These are phyloP conservation scores for Tetanocera ferruginea DNA, from an alignment of 2,888 invertebrate genomes.

Conservation along the genomic window DNA sequence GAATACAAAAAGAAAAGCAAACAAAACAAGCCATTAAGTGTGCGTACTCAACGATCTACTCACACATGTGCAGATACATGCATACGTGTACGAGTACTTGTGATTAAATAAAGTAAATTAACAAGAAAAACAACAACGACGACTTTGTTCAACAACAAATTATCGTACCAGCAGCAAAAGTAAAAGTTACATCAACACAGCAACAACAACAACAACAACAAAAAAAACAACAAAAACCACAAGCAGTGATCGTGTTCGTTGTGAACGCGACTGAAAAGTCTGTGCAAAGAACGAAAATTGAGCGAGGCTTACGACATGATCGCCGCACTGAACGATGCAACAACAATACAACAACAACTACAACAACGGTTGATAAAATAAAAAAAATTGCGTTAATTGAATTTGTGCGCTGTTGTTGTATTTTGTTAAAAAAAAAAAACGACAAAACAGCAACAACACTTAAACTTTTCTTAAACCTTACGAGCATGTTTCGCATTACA, in stretches of 20 bases:
- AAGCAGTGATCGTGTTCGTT: neutral
- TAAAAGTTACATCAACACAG: slow-evolving; percentile 30
- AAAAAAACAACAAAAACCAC: slow-evolving; percentile 15
- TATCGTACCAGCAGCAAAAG: slow-evolving; percentile 21
- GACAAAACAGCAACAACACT: neutral
- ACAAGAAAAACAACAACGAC: slow-evolving; percentile 10
- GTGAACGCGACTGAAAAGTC: neutral
- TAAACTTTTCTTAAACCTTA: neutral
- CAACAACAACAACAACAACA: slow-evolving; percentile 15
- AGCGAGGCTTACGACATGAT: neutral
- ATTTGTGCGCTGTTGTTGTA: neutral
- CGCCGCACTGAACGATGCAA: neutral
- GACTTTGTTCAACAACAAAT: slow-evolving; percentile 11
- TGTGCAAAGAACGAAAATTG: neutral
- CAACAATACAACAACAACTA: neutral
- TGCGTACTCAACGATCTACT: neutral
- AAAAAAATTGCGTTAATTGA: slow-evolving; percentile 5
- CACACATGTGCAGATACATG: neutral
- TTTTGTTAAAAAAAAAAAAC: neutral
- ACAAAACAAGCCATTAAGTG: slow-evolving; percentile 4
- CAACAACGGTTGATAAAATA: neutral
- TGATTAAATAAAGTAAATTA: neutral
- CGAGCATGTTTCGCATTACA: slow-evolving; percentile 4
- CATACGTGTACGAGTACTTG: neutral
- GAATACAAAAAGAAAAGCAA: neutral